phyloP scores from a whole-genome alignment of 2,797 vertebrate genomes.

The Danio jaintianensis region DNA sequence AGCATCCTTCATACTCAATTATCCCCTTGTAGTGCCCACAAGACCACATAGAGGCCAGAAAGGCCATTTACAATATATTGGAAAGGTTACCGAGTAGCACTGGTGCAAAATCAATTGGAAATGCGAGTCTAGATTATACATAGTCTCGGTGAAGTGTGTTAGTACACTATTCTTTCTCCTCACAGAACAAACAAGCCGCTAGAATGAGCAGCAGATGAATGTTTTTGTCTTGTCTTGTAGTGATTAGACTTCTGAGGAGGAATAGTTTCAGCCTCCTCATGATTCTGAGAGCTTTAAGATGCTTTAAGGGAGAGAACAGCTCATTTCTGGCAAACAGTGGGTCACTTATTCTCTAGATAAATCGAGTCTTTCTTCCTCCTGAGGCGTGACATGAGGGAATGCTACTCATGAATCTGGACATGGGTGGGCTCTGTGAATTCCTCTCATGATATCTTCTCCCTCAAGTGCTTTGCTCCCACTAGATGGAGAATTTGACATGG shows the following conservation, averaged over 20 bases:
- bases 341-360: constrained; percentile 76
- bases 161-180: neutral
- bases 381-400: constrained; percentile 76
- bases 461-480: constrained; percentile 58
- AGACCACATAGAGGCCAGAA: constrained; percentile 25
- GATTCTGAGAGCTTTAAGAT: constrained; percentile 28
- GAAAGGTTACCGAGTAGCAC: neutral
- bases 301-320: constrained; percentile 58
- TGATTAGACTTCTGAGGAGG: neutral
- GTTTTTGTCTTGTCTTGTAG: neutral
- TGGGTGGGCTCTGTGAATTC: constrained; percentile 81
- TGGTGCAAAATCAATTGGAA: constrained; percentile 23
- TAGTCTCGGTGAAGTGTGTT: constrained; percentile 4
- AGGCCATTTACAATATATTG: constrained; percentile 29
- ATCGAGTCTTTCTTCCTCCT: constrained; percentile 80
- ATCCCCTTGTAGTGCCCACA: constrained; percentile 67
- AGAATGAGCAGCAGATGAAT: neutral
- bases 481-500: constrained; percentile 45
- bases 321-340: constrained; percentile 75
- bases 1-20: constrained; percentile 75
- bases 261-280: constrained; percentile 18
- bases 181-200: constrained; percentile 13
- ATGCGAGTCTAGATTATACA: constrained; percentile 4
- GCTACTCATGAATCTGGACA: constrained; percentile 76
- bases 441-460: constrained; percentile 73